Percentiles rank a stretch among this genome's conserved stretches.
These are phyloP conservation scores for Pseudolycoriella hygida DNA, from an alignment of 2,888 invertebrate genomes.

Conservation along the genomic window DNA sequence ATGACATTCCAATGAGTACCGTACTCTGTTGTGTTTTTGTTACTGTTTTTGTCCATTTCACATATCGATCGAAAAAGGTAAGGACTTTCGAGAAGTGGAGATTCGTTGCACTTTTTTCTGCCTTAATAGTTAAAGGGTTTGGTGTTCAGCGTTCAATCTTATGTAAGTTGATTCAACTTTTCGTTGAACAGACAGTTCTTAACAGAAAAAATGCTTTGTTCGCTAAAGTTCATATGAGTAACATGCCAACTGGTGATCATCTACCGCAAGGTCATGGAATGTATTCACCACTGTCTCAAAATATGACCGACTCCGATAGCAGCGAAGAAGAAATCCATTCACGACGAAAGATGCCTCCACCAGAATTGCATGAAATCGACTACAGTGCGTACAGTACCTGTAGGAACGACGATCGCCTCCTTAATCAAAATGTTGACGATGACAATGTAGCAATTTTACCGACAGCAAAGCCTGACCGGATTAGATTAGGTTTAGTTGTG, in stretches of 20 bases:
- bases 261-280: conserved; percentile 36
- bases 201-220: too few species aligned
- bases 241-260: conserved; percentile 13
- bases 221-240: too few species aligned
- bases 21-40: too few species aligned
- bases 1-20: too few species aligned
- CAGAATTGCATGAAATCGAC: conserved; percentile 8
- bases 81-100: too few species aligned
- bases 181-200: too few species aligned
- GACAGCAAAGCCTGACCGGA: conserved; percentile 26
- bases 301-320: conserved; percentile 58
- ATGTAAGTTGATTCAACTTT: too few species aligned
- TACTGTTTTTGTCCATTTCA: too few species aligned
- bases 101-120: too few species aligned
- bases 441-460: conserved; percentile 28
- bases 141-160: too few species aligned
- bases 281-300: conserved; percentile 61
- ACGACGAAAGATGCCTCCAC: conserved; percentile 11
- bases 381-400: conserved; percentile 19
- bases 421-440: conserved; percentile 19
- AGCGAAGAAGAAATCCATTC: conserved; percentile 49
- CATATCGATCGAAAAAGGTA: too few species aligned
- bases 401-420: conserved; percentile 24
- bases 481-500: conserved; percentile 49
- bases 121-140: too few species aligned